phyloP scores from a whole-genome alignment of 2,113 vertebrate species.

The Prionailurus viverrinus region DNA sequence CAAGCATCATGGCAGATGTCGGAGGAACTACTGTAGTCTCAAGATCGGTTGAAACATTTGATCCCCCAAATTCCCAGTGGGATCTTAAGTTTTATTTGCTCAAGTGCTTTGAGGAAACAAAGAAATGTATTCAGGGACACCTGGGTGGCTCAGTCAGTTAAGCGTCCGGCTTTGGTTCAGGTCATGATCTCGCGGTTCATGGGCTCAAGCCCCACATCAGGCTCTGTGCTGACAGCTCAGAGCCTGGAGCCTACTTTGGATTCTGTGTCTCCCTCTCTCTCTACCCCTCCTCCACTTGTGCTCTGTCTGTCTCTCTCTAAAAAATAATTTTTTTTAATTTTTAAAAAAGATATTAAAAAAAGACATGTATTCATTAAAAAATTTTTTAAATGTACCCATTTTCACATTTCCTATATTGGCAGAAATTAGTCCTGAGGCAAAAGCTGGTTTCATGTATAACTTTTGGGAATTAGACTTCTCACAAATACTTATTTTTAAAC shows the following conservation, averaged over 20 bases:
- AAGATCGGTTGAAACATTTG: background rate
- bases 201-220: too few species aligned
- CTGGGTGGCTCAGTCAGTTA: too few species aligned
- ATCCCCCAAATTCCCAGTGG: background rate
- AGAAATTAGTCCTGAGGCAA: background rate
- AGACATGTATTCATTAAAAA: background rate
- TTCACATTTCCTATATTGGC: conserved; percentile 2
- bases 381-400: background rate
- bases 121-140: background rate
- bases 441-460: background rate
- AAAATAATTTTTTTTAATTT: too few species aligned
- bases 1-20: background rate
- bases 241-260: too few species aligned
- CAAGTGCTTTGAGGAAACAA: background rate
- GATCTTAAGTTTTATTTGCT: background rate
- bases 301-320: too few species aligned
- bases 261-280: too few species aligned
- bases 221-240: too few species aligned
- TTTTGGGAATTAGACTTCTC: conserved; percentile 18
- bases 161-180: too few species aligned
- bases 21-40: background rate
- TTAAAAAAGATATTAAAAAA: background rate
- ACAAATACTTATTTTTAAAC: conserved; percentile 40
- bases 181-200: too few species aligned
- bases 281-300: too few species aligned